Conservation (phyloP, 2,888 invertebrate genomes). For the Lasioglossum oenotherae region DNA sequence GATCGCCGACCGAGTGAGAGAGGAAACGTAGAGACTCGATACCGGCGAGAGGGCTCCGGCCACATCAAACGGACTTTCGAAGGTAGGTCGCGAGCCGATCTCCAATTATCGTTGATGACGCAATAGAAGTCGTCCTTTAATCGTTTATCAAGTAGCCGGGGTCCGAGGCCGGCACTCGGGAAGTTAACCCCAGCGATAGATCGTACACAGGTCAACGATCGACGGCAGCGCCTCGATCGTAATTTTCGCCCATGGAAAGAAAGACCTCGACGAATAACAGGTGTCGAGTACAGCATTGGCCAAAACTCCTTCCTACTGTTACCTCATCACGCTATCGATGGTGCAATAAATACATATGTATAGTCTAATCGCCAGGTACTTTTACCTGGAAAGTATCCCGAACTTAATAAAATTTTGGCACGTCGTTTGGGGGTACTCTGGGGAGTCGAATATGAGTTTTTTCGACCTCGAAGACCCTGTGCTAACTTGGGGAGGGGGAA, state of each 20-base stretch:
- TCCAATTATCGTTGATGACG: conserved; percentile 66
- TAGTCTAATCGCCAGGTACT: too few species aligned
- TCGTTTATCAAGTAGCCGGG: conserved; percentile 65
- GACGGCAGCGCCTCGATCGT: conserved; percentile 45
- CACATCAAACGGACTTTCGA: conserved; percentile 64
- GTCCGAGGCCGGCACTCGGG: conserved; percentile 8
- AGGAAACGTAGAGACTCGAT: conserved; percentile 20
- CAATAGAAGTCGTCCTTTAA: conserved; percentile 60
- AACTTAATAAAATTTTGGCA: too few species aligned
- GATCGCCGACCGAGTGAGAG: background rate
- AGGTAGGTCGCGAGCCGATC: conserved; percentile 60
- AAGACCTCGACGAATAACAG: conserved; percentile 41
- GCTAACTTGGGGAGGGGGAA: too few species aligned
- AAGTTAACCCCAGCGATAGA: conserved; percentile 39
- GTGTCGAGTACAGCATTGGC: background rate
- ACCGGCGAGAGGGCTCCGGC: conserved; percentile 38
- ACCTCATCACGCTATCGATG: background rate
- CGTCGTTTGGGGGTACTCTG: too few species aligned
- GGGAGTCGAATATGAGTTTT: too few species aligned
- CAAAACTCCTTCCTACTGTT: background rate
- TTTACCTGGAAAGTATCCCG: too few species aligned
- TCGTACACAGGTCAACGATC: conserved; percentile 58
- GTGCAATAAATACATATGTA: background rate
- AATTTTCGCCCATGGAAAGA: conserved; percentile 28
- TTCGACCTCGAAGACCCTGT: too few species aligned